These are phyloP conservation scores for Parazoanthus darwini DNA, from an alignment of 92 coral and sea anemone genomes.

Conservation along the genomic window DNA sequence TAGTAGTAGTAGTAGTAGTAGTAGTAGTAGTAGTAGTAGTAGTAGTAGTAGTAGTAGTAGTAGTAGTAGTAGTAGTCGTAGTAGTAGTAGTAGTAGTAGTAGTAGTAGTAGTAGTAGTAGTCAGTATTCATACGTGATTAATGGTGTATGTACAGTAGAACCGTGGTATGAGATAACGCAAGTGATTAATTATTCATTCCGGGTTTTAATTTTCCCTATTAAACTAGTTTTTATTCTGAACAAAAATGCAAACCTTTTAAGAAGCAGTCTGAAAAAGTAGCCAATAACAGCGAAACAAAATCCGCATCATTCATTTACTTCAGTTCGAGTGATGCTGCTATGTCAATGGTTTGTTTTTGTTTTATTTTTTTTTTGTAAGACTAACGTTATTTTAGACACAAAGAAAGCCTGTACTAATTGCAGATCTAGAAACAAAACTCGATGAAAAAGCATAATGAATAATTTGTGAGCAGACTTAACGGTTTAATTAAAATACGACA, in stretches of 20 bases:
- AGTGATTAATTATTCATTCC: background rate
- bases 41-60: too few relatives aligned
- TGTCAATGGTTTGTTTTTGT: background rate
- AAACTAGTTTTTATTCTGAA: background rate
- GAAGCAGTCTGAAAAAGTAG: background rate
- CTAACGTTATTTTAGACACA: background rate
- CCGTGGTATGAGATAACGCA: background rate
- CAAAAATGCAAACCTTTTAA: background rate
- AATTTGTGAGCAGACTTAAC: background rate
- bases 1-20: too few relatives aligned
- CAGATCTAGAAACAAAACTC: background rate
- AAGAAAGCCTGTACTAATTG: background rate
- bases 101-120: too few relatives aligned
- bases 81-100: too few relatives aligned
- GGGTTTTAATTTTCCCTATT: background rate
- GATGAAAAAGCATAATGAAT: background rate
- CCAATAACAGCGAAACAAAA: background rate
- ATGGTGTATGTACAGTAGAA: too few relatives aligned
- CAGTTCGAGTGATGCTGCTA: background rate
- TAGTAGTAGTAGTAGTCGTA: too few relatives aligned
- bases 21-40: too few relatives aligned
- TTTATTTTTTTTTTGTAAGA: background rate
- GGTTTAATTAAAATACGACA: background rate
- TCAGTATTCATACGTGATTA: too few relatives aligned
- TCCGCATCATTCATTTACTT: background rate